Evolutionary conservation across 2,888 invertebrate species (phyloP).

Genomic region (Helleia helle): DNA sequence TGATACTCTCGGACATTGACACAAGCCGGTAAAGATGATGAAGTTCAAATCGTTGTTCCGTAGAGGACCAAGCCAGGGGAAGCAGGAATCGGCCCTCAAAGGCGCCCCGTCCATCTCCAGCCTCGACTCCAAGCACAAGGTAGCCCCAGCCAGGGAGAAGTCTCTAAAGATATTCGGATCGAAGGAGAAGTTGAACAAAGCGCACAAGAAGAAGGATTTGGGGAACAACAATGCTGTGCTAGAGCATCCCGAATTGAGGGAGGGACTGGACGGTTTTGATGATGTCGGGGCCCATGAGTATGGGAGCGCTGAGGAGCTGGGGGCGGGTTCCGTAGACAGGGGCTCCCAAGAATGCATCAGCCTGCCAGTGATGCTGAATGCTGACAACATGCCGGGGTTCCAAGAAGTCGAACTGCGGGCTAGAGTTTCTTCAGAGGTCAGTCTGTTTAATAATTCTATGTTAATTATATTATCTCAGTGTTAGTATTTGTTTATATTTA

Average conservation of each 20-base stretch:
- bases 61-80: constrained; percentile 82
- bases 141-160: constrained; percentile 62
- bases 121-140: constrained; percentile 76
- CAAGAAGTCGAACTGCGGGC: constrained; percentile 63
- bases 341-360: constrained; percentile 67
- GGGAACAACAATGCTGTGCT: constrained; percentile 65
- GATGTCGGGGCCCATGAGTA: constrained; percentile 52
- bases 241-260: constrained; percentile 61
- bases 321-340: constrained; percentile 45
- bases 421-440: constrained; percentile 61
- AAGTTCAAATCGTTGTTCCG: constrained; percentile 94
- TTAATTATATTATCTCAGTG: neutral
- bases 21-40: constrained; percentile 80
- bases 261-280: constrained; percentile 47
- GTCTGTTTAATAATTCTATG: constrained; percentile 13
- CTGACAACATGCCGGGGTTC: constrained; percentile 64
- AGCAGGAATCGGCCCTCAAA: constrained; percentile 69
- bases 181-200: constrained; percentile 67
- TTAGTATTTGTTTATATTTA: neutral
- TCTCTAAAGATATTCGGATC: constrained; percentile 66
- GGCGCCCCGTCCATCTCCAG: constrained; percentile 79
- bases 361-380: constrained; percentile 60
- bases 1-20: constrained; percentile 49
- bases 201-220: constrained; percentile 60
- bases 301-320: constrained; percentile 62